A percentile compares a stretch with the other conserved stretches of the same genome.
Evolutionary conservation across 2,888 invertebrate species (phyloP).

Genomic region (Gari tellinella): DNA sequence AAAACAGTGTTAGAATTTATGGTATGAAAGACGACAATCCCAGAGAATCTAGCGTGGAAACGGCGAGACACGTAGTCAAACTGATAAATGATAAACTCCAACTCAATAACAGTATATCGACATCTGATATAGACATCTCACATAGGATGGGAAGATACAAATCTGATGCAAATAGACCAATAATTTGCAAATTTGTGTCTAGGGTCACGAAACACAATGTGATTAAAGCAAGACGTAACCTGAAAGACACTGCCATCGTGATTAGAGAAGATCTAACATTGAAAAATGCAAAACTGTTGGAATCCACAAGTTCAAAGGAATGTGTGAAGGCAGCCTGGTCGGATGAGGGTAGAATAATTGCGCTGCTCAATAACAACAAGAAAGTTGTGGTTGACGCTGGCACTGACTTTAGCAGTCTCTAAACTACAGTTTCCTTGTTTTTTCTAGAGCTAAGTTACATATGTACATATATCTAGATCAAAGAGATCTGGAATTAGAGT

Average conservation of each 20-base stretch:
- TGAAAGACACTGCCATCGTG: constrained; percentile 15
- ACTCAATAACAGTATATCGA: background rate
- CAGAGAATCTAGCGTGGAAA: constrained; percentile 2
- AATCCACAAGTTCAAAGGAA: background rate
- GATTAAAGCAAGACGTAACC: background rate
- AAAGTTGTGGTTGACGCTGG: constrained; percentile 9
- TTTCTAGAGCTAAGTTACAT: too few relatives aligned
- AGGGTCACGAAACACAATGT: background rate
- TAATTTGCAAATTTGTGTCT: constrained; percentile 25
- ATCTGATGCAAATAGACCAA: constrained; percentile 10
- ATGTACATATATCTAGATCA: too few relatives aligned
- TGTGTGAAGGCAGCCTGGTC: constrained; percentile 4
- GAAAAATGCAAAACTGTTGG: constrained; percentile 13
- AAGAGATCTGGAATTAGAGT: too few relatives aligned
- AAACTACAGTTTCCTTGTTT: too few relatives aligned
- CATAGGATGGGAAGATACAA: constrained; percentile 10
- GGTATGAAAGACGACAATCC: constrained; percentile 6
- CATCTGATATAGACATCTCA: constrained; percentile 4
- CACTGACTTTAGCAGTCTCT: too few relatives aligned
- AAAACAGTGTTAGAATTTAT: constrained; percentile 18
- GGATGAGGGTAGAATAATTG: constrained; percentile 20
- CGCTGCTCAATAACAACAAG: constrained; percentile 5
- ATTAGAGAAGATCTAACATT: constrained; percentile 19
- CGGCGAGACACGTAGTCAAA: background rate
- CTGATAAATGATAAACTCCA: background rate